Base-by-base conservation (phyloP, 1,140 invertebrate genomes). In the Pectinophora gossypiella region DNA sequence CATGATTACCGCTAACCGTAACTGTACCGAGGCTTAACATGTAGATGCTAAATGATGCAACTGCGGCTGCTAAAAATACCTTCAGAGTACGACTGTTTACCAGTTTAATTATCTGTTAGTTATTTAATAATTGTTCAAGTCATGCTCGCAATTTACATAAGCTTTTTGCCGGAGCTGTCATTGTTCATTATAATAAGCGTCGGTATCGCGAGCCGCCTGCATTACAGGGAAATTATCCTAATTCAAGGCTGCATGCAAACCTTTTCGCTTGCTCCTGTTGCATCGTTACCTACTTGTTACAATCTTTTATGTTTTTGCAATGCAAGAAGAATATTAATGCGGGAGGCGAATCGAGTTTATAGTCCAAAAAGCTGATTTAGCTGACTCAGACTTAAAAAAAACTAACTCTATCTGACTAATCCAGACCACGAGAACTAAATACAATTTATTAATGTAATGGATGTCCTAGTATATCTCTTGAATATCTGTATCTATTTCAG, bases 121-220 rank as follows among this genome's bases (percentile, higher is more conserved):
- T 67, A 68, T 67, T 72, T 72, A 64, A 61, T 64, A 70, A 67
- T 64, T 40, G 36, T 18, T 40, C 36, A 27, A 27, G 47, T 42
- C 45, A 22, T 47, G 15, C n/a, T 18, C 18, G 56, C 23, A 62
- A 57, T 66, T 66, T 75, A 72, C 60, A 60, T 68, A 65, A 51
- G 63, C 61, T 75, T 72, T 74, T 75, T 77, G 61, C 61, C 48
- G 53, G 45, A 42, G 54, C 55, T 64, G 58, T 68, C 68, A 71
- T 75, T 69, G 64, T 72, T 59, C 61, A 68, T 68, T 68, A 74
- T 65, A 61, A 61, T 61, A 72, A 61, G 60, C 64, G 65, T 61
- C 51, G 48, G 59, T 54, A 55, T 47, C 38, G 43, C 42, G 54
- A 67, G 61, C 56, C 57, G 49, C 62, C 59, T 62, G 56, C 15